Conservation (phyloP, 2,797 vertebrate species). For the Kryptopterus vitreolus region DNA sequence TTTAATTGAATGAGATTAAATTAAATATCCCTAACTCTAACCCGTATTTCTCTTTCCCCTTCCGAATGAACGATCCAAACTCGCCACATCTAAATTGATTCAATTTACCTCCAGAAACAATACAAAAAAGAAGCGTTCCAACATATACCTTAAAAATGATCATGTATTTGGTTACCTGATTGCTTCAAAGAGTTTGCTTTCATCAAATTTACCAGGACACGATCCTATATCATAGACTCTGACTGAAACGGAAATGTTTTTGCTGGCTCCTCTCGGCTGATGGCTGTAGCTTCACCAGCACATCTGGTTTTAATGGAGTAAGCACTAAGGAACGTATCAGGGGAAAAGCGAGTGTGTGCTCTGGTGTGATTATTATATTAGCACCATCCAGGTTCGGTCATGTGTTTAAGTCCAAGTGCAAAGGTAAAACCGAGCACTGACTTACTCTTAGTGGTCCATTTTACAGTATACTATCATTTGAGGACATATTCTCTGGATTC, state of each 20-base stretch:
- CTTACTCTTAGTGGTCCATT: neutral
- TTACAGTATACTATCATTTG: neutral
- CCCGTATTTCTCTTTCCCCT: too few species aligned
- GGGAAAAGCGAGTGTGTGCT: neutral
- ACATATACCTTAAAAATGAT: neutral
- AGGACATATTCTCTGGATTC: neutral
- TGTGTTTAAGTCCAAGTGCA: neutral
- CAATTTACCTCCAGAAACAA: neutral
- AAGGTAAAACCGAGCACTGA: neutral
- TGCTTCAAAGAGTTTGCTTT: neutral
- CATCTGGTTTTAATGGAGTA: conserved; percentile 34
- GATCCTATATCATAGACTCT: neutral
- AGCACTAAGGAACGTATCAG: neutral
- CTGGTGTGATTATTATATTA: conserved; percentile 5
- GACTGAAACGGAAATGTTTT: conserved; percentile 24
- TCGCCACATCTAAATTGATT: neutral
- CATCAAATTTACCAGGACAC: neutral
- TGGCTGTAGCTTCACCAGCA: conserved; percentile 3
- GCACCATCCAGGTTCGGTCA: neutral
- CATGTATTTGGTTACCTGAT: neutral
- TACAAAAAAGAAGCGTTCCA: neutral
- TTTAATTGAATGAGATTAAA: too few species aligned
- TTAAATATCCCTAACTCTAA: too few species aligned
- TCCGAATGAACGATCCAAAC: neutral
- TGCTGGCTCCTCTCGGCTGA: conserved; percentile 14